A percentile compares a stretch with the other conserved stretches of the same genome.
These are phyloP conservation scores for Eumeta japonica DNA, from an alignment of 1,140 invertebrate species.

Conservation along the genomic window DNA sequence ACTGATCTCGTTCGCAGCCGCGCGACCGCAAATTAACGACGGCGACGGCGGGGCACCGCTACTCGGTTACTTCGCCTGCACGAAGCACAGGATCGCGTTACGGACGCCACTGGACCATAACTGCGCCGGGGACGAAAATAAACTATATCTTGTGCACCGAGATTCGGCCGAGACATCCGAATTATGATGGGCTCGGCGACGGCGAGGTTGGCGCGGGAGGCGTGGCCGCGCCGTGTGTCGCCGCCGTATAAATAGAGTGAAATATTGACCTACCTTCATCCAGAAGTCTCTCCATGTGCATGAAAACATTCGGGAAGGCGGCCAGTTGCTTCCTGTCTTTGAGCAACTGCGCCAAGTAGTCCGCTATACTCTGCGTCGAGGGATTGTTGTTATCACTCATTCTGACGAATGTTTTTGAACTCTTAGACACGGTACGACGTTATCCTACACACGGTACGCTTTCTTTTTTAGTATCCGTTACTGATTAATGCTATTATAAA, in stretches of 20 bases:
- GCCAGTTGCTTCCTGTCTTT: conserved; percentile 99
- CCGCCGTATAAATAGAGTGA: conserved; percentile 20
- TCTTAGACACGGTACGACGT: conserved; percentile 46
- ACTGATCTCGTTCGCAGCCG: conserved; percentile 33
- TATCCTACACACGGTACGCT: conserved; percentile 1
- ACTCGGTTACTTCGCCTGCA: conserved; percentile 50
- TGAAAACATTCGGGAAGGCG: conserved; percentile 98
- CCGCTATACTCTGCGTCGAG: conserved; percentile 93
- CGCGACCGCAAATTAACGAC: conserved; percentile 41
- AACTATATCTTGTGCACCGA: conserved; percentile 53
- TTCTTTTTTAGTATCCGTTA: no score
- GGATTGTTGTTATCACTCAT: conserved; percentile 73
- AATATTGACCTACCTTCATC: conserved; percentile 89
- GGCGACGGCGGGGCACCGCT: conserved; percentile 40
- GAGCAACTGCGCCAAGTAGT: conserved; percentile 99
- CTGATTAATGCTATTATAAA: conserved; percentile 46
- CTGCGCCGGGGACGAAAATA: conserved; percentile 55
- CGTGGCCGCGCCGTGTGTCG: conserved; percentile 13
- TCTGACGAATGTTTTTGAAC: conserved; percentile 57
- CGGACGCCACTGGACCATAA: conserved; percentile 54
- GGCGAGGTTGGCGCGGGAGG: conserved; percentile 18
- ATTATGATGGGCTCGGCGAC: conserved; percentile 41
- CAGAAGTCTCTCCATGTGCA: conserved; percentile 96
- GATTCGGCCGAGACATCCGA: conserved; percentile 48
- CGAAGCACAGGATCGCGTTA: conserved; percentile 52